Evolutionary conservation across 2,797 vertebrate genomes (phyloP), one percentile per base, ranked within the genome.

Genomic region (Gallinago nigripennis): DNA sequence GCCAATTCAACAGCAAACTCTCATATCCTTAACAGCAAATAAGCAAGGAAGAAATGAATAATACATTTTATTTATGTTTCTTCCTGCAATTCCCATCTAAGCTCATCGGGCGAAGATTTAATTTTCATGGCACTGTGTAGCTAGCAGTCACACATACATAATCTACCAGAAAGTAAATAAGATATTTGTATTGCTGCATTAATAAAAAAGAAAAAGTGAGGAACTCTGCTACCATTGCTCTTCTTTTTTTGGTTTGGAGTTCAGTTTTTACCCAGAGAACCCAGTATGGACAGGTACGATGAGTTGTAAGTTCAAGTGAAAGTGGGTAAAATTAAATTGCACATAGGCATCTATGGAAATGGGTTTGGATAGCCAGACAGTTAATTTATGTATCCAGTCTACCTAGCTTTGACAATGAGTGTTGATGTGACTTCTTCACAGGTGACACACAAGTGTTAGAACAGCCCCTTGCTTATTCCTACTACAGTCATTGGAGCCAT

Each of bases 31-130:
- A 88, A 80, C 33, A 94, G 51, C 71, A 91, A 94, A 95, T 87
- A 95, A 92, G 68, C 56, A 90, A 90, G 53, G 87, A 94, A 79
- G 35, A 88, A 95, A 96, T 95, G 45, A 96, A 92, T 92, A 96
- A 96, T 96, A 61, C 27, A 43, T 87, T 94, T 96, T 96, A 92
- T 95, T 94, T 95, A 76, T 87, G 69, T 79, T 91, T 45, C 41
- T 96, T 91, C 61, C 86, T 75, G 82, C n/a, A 77, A 92, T n/a
- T 77, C 94, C 60, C 63, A 83, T 85, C 65, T 81, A 81, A 79
- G 58, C 71, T 54, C n/a, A 48, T 43, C 2, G 12, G 54, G 50
- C 10, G 19, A 84, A 92, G 75, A 97, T 96, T 95, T 97, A 43
- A 89, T 95, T 77, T 97, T 85, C 60, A 51, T 91, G 91, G 51